These are phyloP conservation scores for Linnaemya tessellans DNA, from an alignment of 2,888 invertebrate genomes.

Conservation along the genomic window DNA sequence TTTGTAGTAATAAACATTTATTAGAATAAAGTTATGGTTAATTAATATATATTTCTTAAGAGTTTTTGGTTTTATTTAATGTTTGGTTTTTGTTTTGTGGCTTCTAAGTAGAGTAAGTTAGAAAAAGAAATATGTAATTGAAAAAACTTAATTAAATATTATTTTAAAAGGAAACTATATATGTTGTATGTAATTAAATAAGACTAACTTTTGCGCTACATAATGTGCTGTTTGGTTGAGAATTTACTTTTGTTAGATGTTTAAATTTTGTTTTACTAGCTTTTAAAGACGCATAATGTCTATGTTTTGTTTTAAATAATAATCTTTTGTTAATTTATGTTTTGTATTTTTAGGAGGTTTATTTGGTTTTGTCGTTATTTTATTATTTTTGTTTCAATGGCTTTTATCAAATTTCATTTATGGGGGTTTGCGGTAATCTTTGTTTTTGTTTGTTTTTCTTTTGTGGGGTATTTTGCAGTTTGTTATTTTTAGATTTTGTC, in stretches of 20 bases:
- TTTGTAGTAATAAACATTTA: slow-evolving; percentile 71
- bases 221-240: slow-evolving; percentile 64
- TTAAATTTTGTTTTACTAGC: slow-evolving; percentile 52
- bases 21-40: slow-evolving; percentile 72
- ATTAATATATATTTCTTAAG: slow-evolving; percentile 64
- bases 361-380: slow-evolving; percentile 58
- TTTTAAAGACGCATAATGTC: slow-evolving; percentile 67
- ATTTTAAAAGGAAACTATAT: slow-evolving; percentile 40
- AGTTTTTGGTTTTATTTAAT: slow-evolving; percentile 49
- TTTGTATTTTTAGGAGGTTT: slow-evolving; percentile 65
- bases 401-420: slow-evolving; percentile 35
- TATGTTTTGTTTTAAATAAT: slow-evolving; percentile 44
- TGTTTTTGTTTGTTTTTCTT: not conserved
- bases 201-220: slow-evolving; percentile 58
- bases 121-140: slow-evolving; percentile 38
- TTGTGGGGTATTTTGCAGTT: slow-evolving; percentile 28
- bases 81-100: slow-evolving; percentile 53
- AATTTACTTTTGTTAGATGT: slow-evolving; percentile 46
- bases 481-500: slow-evolving; percentile 54
- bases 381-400: not conserved
- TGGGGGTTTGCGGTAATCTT: not conserved
- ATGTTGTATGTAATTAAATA: slow-evolving; percentile 25
- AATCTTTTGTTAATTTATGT: slow-evolving; percentile 33
- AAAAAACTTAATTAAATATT: slow-evolving; percentile 47
- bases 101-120: slow-evolving; percentile 53